Conservation (phyloP, 2,888 invertebrate species). For the Polietes domitor region DNA sequence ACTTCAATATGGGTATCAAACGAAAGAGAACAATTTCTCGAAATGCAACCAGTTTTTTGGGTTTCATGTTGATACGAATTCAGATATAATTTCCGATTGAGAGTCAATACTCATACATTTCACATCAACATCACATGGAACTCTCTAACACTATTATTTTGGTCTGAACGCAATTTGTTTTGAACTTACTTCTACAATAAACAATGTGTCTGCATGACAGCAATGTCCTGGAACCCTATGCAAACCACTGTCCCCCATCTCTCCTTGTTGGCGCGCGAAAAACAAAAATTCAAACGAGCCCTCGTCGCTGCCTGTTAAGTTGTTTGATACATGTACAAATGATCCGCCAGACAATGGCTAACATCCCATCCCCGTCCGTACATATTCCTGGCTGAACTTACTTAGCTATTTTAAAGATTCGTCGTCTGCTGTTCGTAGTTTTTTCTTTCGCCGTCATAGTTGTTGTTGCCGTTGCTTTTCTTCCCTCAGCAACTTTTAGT, state of each 20-base stretch:
- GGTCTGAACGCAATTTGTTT: too few relatives aligned
- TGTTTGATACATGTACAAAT: slow-evolving; percentile 59
- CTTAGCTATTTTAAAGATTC: not conserved
- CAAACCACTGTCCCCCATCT: not conserved
- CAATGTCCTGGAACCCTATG: not conserved
- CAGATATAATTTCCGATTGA: too few relatives aligned
- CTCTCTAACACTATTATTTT: too few relatives aligned
- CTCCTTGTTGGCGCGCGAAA: slow-evolving; percentile 33
- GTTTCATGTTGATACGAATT: too few relatives aligned
- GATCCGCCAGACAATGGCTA: slow-evolving; percentile 27
- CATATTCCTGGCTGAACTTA: slow-evolving; percentile 1
- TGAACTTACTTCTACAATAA: too few relatives aligned
- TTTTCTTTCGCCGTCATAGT: slow-evolving; percentile 7
- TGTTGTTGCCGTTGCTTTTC: not conserved
- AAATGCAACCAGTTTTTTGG: too few relatives aligned
- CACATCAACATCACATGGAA: too few relatives aligned
- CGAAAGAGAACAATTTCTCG: too few relatives aligned
- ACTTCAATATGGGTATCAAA: too few relatives aligned
- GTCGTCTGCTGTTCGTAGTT: slow-evolving; percentile 2
- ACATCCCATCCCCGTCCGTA: not conserved
- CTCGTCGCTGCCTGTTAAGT: slow-evolving; percentile 46
- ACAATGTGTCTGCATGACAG: too few relatives aligned
- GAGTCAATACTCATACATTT: too few relatives aligned
- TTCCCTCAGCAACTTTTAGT: slow-evolving; percentile 40
- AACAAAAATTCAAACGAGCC: not conserved